phyloP scores from a whole-genome alignment of 2,888 invertebrate genomes.

The Cybosia mesomella region DNA sequence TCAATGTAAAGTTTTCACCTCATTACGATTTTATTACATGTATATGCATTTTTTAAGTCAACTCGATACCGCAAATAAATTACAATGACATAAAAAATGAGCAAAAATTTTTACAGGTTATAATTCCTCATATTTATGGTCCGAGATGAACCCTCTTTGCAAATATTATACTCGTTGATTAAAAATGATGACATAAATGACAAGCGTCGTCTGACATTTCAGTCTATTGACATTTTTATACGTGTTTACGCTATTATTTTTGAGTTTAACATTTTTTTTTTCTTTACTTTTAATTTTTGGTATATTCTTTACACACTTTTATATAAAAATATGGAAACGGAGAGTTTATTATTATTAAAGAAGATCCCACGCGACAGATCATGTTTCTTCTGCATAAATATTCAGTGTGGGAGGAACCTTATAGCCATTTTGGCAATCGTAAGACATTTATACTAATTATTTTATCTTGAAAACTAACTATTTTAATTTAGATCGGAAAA shows the following conservation, averaged over 20 bases:
- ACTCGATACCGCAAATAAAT: too few species aligned
- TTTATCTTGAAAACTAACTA: neutral
- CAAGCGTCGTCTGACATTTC: slow-evolving; percentile 11
- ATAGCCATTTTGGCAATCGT: slow-evolving; percentile 50
- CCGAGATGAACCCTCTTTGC: neutral
- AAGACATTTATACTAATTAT: slow-evolving; percentile 30
- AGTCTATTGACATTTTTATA: slow-evolving; percentile 27
- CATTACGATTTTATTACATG: too few species aligned
- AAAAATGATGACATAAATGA: neutral
- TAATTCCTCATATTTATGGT: neutral
- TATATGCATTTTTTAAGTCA: too few species aligned
- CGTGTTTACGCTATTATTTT: slow-evolving; percentile 23
- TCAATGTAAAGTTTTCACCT: too few species aligned
- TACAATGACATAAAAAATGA: too few species aligned
- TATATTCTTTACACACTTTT: slow-evolving; percentile 25
- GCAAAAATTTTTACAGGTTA: too few species aligned
- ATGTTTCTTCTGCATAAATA: slow-evolving; percentile 31
- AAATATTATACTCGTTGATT: neutral
- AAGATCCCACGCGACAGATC: slow-evolving; percentile 24
- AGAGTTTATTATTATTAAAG: slow-evolving; percentile 28
- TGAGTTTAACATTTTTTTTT: slow-evolving; percentile 23
- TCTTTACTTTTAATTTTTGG: slow-evolving; percentile 15
- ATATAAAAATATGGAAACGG: slow-evolving; percentile 40
- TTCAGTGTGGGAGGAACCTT: slow-evolving; percentile 46
- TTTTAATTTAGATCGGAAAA: too few species aligned